phyloP scores from a whole-genome alignment of 2,797 vertebrate species.

The Gastrophryne carolinensis region DNA sequence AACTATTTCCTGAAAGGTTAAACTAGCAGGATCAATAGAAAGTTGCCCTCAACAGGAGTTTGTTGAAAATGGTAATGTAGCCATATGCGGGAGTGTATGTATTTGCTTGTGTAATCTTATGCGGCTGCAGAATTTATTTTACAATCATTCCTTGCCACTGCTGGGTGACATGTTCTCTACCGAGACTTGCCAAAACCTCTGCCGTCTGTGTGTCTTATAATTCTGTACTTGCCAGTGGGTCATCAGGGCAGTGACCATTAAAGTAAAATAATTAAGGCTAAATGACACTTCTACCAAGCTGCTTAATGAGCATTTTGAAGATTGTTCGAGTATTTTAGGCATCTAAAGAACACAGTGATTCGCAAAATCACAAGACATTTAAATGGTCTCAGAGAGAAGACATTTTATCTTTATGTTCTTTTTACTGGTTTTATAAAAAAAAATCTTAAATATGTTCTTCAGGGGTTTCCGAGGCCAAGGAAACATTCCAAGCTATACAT shows the following conservation, averaged over 20 bases:
- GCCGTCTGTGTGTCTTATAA: not conserved
- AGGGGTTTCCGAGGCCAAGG: constrained; percentile 4
- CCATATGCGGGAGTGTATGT: constrained; percentile 21
- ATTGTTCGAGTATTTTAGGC: not conserved
- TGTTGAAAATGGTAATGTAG: constrained; percentile 37
- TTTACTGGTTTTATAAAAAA: constrained; percentile 2
- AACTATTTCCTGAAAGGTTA: constrained; percentile 52
- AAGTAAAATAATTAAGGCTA: not conserved
- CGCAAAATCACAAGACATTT: not conserved
- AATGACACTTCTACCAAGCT: not conserved
- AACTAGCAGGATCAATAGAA: constrained; percentile 52
- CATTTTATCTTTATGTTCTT: not conserved
- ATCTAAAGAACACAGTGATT: too few relatives aligned
- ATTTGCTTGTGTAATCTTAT: constrained; percentile 14
- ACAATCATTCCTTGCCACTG: not conserved
- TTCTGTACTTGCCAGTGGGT: not conserved
- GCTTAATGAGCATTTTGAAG: not conserved
- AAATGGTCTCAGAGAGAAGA: not conserved
- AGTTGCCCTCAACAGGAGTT: constrained; percentile 46
- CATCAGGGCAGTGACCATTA: not conserved
- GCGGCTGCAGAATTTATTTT: not conserved
- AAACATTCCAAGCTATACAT: not conserved
- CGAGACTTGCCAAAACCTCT: not conserved
- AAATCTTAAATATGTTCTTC: constrained; percentile 17
- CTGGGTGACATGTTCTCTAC: not conserved